Base-by-base conservation (phyloP, 2,888 invertebrate genomes). In the Limenitis camilla region DNA sequence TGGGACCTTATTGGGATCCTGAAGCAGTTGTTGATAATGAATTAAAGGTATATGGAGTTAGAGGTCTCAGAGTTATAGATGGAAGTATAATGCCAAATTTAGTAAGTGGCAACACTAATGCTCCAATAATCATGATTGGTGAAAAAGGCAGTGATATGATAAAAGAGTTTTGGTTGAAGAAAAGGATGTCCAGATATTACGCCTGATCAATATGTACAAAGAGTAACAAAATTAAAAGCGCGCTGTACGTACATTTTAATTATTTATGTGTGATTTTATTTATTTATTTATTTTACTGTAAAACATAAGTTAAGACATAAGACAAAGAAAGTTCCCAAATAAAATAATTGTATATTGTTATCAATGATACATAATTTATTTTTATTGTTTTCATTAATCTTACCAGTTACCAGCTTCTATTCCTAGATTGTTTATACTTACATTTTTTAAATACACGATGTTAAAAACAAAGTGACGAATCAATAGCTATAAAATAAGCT, bases 1-100 rank as follows among this genome's bases (percentile, higher is more conserved):
- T 96, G 96, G 96, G 96, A 0, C 95, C 96, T 0, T 92, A 92
- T 31, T 52, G 52, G 52, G 52, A 52, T 31, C 52, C 52, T n/a
- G 28, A 52, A 40, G 52, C 52, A 31, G 52, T 52, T 5, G 52
- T 52, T 40, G 52, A 52, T 32, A 19, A 46, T 4, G 52, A 52
- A 41, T 11, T 46, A n/a, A 52, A 52, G 36, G 36, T 52, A 10
- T 52, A 46, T 28, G 45, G 49, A 6, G 71, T 90, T 0, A 61
- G 83, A 55, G 77, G 85, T 0, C 62, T 92, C 2, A 76, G 92
- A 49, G 91, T 92, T 0, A 82, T 90, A n/a, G 92, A 92, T 67
- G 91, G 89, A 0, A 92, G 92, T 67, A 83, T 92, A 28, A 92
- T 92, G 91, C 92, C 92, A 0, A 80, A 68, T 9, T 84, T 92